Evolutionary conservation across 2,797 vertebrate species (phyloP).

Genomic region (Triplophysa yarkandensis): DNA sequence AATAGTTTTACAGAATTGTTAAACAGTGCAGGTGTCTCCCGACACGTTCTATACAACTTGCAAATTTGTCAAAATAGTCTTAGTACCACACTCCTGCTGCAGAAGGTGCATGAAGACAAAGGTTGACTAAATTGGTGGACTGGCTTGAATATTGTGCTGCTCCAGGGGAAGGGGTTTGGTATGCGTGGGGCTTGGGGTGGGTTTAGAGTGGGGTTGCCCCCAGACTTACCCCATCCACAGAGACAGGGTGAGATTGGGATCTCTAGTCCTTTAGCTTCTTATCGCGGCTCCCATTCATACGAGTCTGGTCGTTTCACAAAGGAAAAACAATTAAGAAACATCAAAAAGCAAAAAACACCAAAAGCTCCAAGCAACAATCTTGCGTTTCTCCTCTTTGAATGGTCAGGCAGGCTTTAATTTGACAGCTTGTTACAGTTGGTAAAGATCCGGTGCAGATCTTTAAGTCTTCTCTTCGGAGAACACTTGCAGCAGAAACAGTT

Average conservation of each 20-base stretch:
- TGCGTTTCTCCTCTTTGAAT: constrained; percentile 71
- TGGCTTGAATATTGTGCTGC: constrained; percentile 28
- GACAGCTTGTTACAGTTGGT: constrained; percentile 40
- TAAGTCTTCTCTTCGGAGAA: constrained; percentile 46
- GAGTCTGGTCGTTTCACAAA: constrained; percentile 76
- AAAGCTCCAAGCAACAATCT: constrained; percentile 65
- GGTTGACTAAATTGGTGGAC: constrained; percentile 26
- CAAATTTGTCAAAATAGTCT: constrained; percentile 9
- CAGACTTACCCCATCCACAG: constrained; percentile 77
- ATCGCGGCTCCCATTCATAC: constrained; percentile 66
- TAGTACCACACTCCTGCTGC: constrained; percentile 61
- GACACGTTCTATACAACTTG: constrained; percentile 6
- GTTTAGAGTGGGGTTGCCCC: constrained; percentile 68
- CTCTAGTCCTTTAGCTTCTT: constrained; percentile 74
- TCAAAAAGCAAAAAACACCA: constrained; percentile 65
- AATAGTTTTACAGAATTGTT: constrained; percentile 1
- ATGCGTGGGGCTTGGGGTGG: constrained; percentile 46
- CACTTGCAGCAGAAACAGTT: constrained; percentile 27
- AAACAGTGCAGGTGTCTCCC: constrained; percentile 14
- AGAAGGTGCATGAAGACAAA: constrained; percentile 56
- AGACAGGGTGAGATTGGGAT: constrained; percentile 60
- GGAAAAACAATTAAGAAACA: constrained; percentile 71
- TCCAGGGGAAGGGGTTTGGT: constrained; percentile 23
- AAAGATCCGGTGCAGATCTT: constrained; percentile 50
- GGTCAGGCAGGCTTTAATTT: constrained; percentile 73